Evolutionary conservation across 92 coral and sea anemone genomes (phyloP), one percentile per base, ranked within the genome.

Genomic region (Parazoanthus atlanticus): DNA sequence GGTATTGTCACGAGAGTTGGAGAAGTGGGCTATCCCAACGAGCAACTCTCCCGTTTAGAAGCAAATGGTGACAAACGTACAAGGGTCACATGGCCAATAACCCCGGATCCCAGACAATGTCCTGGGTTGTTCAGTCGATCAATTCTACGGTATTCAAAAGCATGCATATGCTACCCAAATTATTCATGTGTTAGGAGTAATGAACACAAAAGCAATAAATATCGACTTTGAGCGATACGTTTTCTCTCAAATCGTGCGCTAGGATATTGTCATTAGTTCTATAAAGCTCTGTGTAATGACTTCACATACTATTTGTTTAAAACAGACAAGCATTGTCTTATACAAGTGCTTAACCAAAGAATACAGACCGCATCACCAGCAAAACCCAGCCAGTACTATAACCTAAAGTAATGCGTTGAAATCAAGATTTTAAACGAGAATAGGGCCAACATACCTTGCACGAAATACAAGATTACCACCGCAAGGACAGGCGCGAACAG

Each of bases 281-380:
- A 66, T 43, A 82, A 66, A 46, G 82, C 82, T 46, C 82, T 73
- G 77, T 32, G 77, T 36, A 73, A 29, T 29, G 41, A 30, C 25
- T 30, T 17, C 47, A 12, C 28, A 12, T 82, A 31, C 33, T 41
- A n/a, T n/a, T n/a, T n/a, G n/a, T n/a, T n/a, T n/a, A n/a, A 29
- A 84, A 84, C 87, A 84, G 87, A 69, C 74, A 49, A 8, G 87
- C 87, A 84, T 84, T 84, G 87, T 84, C 79, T 71, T 80, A 30
- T 7, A 70, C 23, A 29, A 69, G 65, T 38, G 38, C 74, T 47
- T 61, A 66, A 46, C 79, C 70, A 43, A 43, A 69, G 41, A 74
- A 67, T 65, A 38, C 25, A 66, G 65, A 65, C 7, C 66, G 10
- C 8, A 43, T 30, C 54, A 41, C 66, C 34, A 71, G 67, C 67